Evolutionary conservation across 2,113 vertebrate genomes (phyloP).

Genomic region (Machaerirhynchus nigripectus): DNA sequence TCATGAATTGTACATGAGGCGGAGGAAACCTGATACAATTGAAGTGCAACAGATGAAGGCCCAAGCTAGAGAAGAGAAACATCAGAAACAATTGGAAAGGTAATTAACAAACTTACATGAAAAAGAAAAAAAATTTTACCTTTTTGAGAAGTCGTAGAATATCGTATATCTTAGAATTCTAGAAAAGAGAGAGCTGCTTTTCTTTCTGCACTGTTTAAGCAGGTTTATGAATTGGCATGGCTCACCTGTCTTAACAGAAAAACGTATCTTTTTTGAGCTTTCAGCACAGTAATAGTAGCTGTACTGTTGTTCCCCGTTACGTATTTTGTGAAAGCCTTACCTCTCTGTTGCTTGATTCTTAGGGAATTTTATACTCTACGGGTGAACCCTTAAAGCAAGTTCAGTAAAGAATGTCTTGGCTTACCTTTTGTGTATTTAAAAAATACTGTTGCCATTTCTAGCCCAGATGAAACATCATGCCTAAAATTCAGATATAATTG

Average conservation of each 20-base stretch:
- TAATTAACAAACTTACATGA: constrained; percentile 55
- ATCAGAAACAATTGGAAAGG: constrained; percentile 98
- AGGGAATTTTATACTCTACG: background rate
- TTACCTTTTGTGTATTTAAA: background rate
- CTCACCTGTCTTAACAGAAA: background rate
- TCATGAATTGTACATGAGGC: constrained; percentile 96
- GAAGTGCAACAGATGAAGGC: constrained; percentile 99
- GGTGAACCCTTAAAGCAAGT: background rate
- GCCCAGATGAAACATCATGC: background rate
- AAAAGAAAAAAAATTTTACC: background rate
- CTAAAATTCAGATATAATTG: background rate
- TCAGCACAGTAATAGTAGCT: background rate
- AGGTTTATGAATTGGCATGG: background rate
- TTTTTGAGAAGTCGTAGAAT: background rate
- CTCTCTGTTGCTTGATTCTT: background rate
- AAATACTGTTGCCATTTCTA: background rate
- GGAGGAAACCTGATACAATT: constrained; percentile 96
- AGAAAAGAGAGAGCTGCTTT: background rate
- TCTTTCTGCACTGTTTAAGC: background rate
- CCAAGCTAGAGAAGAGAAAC: constrained; percentile 96
- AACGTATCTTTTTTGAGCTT: background rate
- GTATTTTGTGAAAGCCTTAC: background rate
- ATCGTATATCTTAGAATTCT: background rate
- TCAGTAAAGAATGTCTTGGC: background rate
- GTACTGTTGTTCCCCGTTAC: background rate